These are phyloP conservation scores for Eutolmus rufibarbis DNA, from an alignment of 2,888 invertebrate genomes.

Conservation along the genomic window DNA sequence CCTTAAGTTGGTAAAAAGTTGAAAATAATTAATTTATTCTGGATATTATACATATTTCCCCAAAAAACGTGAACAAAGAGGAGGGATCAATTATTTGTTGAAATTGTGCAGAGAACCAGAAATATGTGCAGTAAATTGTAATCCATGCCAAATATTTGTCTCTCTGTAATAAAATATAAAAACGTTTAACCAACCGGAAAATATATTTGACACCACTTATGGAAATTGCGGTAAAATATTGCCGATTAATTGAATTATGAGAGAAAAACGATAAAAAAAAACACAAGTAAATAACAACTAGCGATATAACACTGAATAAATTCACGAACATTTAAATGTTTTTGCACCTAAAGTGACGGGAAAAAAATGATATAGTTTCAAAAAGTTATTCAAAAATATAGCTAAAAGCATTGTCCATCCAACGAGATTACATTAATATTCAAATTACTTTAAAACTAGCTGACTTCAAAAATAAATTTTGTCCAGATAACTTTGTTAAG, in stretches of 20 bases:
- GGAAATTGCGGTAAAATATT: conserved; percentile 17
- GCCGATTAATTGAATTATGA: conserved; percentile 19
- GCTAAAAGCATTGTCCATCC: conserved; percentile 16
- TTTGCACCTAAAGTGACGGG: conserved; percentile 7
- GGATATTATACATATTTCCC: not conserved
- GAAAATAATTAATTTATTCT: not conserved
- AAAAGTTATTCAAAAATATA: not conserved
- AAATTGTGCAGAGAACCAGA: not conserved
- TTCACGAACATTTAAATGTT: conserved; percentile 17
- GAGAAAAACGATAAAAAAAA: not conserved
- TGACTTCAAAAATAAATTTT: conserved; percentile 3
- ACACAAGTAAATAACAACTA: conserved; percentile 5
- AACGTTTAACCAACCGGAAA: not conserved
- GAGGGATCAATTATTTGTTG: not conserved
- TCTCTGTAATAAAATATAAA: not conserved
- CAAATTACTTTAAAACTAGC: not conserved
- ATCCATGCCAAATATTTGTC: not conserved
- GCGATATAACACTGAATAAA: conserved; percentile 17
- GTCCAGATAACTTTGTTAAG: not conserved
- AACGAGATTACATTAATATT: not conserved
- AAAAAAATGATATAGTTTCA: not conserved
- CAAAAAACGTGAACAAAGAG: not conserved
- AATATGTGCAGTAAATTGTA: not conserved
- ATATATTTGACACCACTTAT: not conserved
- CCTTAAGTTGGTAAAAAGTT: not conserved